These are phyloP conservation scores for Peromyscus nudipes DNA, from an alignment of 2,797 vertebrate genomes.

Conservation along the genomic window DNA sequence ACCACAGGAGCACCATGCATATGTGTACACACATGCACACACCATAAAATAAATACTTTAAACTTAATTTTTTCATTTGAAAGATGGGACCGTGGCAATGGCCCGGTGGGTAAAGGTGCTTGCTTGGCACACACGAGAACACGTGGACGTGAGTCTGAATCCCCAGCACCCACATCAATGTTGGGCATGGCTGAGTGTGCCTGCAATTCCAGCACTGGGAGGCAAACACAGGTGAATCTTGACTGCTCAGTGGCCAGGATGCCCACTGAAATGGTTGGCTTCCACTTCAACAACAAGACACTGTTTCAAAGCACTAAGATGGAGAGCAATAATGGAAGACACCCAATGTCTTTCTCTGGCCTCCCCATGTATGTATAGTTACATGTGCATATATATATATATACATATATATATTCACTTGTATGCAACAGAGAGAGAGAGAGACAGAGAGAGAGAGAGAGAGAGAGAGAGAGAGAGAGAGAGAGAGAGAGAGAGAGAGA, in stretches of 20 bases:
- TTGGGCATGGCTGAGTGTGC: background rate
- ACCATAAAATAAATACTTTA: background rate
- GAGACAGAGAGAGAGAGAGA: no score
- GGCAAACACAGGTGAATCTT: no score
- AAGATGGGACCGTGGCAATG: background rate
- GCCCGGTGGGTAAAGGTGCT: background rate
- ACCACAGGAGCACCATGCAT: background rate
- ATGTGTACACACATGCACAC: background rate
- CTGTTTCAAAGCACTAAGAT: background rate
- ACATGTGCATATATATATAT: no score
- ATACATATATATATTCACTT: background rate
- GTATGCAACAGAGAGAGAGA: background rate
- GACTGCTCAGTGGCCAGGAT: background rate
- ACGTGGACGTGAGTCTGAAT: background rate
- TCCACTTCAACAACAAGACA: background rate
- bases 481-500: no score
- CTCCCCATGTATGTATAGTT: no score
- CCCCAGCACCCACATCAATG: background rate
- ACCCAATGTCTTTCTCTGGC: background rate
- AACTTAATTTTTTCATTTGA: background rate
- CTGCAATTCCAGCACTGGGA: background rate
- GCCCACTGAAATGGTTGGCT: background rate
- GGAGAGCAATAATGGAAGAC: background rate
- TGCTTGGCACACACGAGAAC: rapidly evolving
- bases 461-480: no score